Evolutionary conservation across 1,140 invertebrate genomes (phyloP).

Genomic region (Melipona quadrifasciata): DNA sequence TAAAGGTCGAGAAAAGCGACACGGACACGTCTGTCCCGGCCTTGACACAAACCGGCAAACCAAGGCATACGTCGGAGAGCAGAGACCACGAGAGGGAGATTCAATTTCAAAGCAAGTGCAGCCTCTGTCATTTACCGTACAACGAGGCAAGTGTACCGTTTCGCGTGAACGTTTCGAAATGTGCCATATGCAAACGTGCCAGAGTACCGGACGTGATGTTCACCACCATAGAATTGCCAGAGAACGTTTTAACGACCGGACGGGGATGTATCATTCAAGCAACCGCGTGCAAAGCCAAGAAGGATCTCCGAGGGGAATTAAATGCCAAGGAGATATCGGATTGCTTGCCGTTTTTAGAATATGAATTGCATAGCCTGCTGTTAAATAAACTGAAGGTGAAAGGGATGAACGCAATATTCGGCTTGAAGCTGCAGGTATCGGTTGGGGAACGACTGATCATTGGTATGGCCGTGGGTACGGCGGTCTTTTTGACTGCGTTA

Average conservation of each 20-base stretch:
- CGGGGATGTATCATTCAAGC: constrained; percentile 89
- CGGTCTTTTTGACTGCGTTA: constrained; percentile 88
- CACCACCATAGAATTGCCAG: constrained; percentile 93
- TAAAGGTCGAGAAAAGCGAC: constrained; percentile 72
- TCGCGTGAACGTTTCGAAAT: constrained; percentile 84
- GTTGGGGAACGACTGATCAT: constrained; percentile 94
- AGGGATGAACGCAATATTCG: constrained; percentile 97
- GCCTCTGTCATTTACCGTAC: constrained; percentile 92
- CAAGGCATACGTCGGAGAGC: constrained; percentile 74
- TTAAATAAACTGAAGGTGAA: constrained; percentile 95
- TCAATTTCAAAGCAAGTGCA: constrained; percentile 67
- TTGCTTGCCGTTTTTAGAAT: constrained; percentile 96
- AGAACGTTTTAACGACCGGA: constrained; percentile 88
- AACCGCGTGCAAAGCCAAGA: constrained; percentile 90
- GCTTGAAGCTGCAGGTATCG: constrained; percentile 90
- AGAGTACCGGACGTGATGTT: constrained; percentile 95
- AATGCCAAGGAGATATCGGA: constrained; percentile 97
- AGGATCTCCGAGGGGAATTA: constrained; percentile 91
- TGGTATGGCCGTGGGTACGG: constrained; percentile 94
- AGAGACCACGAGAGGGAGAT: constrained; percentile 72
- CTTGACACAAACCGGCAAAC: constrained; percentile 40
- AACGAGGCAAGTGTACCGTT: constrained; percentile 87
- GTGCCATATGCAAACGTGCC: constrained; percentile 84
- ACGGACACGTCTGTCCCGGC: constrained; percentile 36
- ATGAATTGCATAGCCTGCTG: constrained; percentile 95